A percentile compares a stretch with the other conserved stretches of the same genome.
phyloP scores from a whole-genome alignment of 1,140 invertebrate species.

The Idris sp. region DNA sequence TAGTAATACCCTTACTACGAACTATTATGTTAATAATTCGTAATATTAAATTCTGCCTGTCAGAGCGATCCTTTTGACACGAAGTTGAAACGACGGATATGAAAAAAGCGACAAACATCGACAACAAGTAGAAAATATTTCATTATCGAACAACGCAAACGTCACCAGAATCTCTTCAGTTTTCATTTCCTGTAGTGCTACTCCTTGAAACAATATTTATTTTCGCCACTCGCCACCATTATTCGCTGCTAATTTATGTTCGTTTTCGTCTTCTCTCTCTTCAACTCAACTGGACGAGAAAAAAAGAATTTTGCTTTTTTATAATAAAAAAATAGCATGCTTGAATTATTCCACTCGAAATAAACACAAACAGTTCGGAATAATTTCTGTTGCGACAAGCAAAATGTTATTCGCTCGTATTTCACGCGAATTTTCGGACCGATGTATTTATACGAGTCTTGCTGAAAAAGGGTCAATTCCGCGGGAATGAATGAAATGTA shows the following conservation, averaged over 20 bases:
- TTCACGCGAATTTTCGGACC: conserved; percentile 31
- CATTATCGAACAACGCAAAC: conserved; percentile 65
- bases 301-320: too few relatives aligned
- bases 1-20: too few relatives aligned
- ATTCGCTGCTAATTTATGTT: conserved; percentile 67
- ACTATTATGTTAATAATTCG: too few relatives aligned
- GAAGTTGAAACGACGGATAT: too few relatives aligned
- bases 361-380: conserved; percentile 43
- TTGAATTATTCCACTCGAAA: conserved; percentile 40
- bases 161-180: conserved; percentile 22
- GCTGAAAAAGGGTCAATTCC: conserved; percentile 46
- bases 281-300: too few relatives aligned
- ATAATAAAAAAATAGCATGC: too few relatives aligned
- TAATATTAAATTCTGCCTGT: too few relatives aligned
- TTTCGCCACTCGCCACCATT: conserved; percentile 41
- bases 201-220: conserved; percentile 64
- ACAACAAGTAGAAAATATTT: conserved; percentile 68
- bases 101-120: too few relatives aligned
- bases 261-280: too few relatives aligned
- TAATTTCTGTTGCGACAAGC: conserved; percentile 51
- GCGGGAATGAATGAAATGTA: conserved; percentile 39
- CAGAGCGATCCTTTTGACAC: too few relatives aligned
- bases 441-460: conserved; percentile 57
- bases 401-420: conserved; percentile 40
- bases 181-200: conserved; percentile 54